phyloP scores from a whole-genome alignment of 53 echinoderm and acorn worm species.

The Paracentrotus lividus region DNA sequence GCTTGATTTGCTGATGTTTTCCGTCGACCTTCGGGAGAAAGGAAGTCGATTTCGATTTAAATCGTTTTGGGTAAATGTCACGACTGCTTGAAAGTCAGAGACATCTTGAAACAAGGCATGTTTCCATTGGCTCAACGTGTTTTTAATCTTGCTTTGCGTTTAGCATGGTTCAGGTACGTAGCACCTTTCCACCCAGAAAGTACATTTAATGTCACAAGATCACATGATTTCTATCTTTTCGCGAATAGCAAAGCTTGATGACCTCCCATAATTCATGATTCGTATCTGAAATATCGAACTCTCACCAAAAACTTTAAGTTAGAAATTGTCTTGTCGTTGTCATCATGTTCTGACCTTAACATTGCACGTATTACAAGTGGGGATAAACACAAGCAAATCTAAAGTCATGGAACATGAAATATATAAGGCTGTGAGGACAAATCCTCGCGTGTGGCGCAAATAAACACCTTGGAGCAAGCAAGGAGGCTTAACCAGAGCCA shows the following conservation, averaged over 20 bases:
- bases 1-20: neutral
- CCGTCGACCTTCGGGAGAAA: conserved; percentile 16
- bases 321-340: neutral
- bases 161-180: neutral
- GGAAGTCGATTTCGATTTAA: conserved; percentile 35
- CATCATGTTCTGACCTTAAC: no score
- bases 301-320: neutral
- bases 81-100: conserved; percentile 37
- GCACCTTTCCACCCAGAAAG: no score
- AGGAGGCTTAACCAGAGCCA: neutral
- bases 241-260: neutral
- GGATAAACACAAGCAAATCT: neutral
- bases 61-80: conserved; percentile 47
- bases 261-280: neutral
- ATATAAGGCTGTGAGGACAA: neutral
- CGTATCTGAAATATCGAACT: neutral
- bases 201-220: neutral
- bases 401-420: neutral
- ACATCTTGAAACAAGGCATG: neutral
- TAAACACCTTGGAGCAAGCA: neutral
- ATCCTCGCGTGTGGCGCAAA: neutral
- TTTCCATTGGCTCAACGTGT: neutral
- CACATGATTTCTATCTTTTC: neutral
- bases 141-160: neutral
- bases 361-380: neutral